Evolutionary conservation across 2,888 invertebrate species (phyloP).

Genomic region (Polyommatus icarus): DNA sequence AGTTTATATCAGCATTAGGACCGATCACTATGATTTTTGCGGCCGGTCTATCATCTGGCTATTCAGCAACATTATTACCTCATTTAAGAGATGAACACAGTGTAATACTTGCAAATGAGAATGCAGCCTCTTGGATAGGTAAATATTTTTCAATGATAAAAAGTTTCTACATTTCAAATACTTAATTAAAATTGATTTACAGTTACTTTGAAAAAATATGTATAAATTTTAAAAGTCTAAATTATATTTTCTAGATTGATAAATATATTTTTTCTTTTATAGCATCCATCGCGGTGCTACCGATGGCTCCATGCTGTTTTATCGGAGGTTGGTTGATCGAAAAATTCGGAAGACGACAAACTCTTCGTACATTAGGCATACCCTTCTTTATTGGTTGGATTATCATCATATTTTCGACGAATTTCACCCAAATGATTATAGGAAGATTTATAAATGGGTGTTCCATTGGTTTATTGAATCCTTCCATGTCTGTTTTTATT

Average conservation of each 20-base stretch:
- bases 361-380: conserved; percentile 19
- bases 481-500: conserved; percentile 24
- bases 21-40: conserved; percentile 16
- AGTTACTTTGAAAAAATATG: not conserved
- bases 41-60: not conserved
- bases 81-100: conserved; percentile 21
- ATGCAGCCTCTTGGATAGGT: conserved; percentile 24
- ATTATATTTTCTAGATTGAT: not conserved
- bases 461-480: conserved; percentile 16
- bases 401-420: conserved; percentile 12
- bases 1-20: conserved; percentile 3
- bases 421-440: conserved; percentile 24
- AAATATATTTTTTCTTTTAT: not conserved
- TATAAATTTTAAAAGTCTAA: too few species aligned
- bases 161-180: not conserved
- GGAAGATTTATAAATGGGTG: conserved; percentile 27
- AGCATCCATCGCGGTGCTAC: conserved; percentile 25
- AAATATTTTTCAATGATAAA: not conserved
- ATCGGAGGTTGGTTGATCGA: conserved; percentile 22
- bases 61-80: conserved; percentile 20
- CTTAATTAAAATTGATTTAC: not conserved
- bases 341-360: conserved; percentile 24
- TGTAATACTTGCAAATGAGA: not conserved
- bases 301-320: conserved; percentile 25
- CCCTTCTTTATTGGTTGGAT: conserved; percentile 28